Base-by-base conservation (phyloP, 2,888 invertebrate species). In the Psococerastis gibbosa region DNA sequence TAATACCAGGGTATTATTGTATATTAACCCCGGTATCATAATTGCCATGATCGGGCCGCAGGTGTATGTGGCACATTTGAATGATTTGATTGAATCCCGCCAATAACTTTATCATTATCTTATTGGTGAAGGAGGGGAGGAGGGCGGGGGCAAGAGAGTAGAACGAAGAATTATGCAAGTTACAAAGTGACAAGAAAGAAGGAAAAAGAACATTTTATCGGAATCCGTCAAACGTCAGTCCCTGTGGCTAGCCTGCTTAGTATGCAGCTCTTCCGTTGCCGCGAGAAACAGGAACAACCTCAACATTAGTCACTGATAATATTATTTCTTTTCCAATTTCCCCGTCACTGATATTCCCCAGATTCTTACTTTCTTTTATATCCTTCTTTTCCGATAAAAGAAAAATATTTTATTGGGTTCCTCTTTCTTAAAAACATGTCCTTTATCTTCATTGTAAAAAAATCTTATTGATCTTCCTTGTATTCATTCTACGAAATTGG, bases 311-410 rank as follows among this genome's bases (percentile, higher is more conserved):
- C 38, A 38, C 20, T 38, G 38, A 38, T 38, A 38, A 38, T 38
- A 38, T 38, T 38, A 38, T 38, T 38, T 18, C 38, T 38, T 38
- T 38, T 38, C 38, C 38, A 38, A 38, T 38, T 38, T 38, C 38
- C 38, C 20, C 38, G 38, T 38, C 38, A 38, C 20, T 38, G 38
- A 38, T 38, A 38, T 20, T 38, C 38, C n/a, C 17, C 38, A 38
- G 38, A 38, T 38, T 38, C 20, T 38, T 38, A 38, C 38, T 38
- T 38, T 38, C 38, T 38, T 38, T 38, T 38, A n/a, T 20, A 20
- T 20, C 18, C n/a, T 38, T 20, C 20, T 38, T 38, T 38, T 38
- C 38, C 38, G 38, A 38, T 38, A 38, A 38, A 38, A 38, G 38
- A 38, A 38, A 38, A 38, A 38, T 20, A 38, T 20, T 38, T 38